phyloP scores from a whole-genome alignment of 2,113 vertebrate species.

The Psilopsiagon aurifrons region DNA sequence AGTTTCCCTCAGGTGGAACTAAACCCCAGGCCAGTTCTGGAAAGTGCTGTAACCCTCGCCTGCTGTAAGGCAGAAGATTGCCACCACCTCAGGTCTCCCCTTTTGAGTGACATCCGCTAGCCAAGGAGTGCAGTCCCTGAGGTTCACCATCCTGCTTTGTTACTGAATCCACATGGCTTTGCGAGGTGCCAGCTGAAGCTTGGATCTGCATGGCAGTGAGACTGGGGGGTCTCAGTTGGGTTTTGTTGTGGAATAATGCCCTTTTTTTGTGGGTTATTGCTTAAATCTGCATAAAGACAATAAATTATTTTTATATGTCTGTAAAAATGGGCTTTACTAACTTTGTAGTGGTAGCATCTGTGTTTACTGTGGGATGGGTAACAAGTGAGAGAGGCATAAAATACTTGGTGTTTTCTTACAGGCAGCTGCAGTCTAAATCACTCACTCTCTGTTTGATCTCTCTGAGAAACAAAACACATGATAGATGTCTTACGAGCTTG shows the following conservation, averaged over 20 bases:
- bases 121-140: background rate
- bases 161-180: rapidly evolving
- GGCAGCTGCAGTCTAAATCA: background rate
- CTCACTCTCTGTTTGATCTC: background rate
- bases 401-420: background rate
- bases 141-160: rapidly evolving
- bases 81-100: background rate
- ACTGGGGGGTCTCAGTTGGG: background rate
- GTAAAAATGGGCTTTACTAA: background rate
- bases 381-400: background rate
- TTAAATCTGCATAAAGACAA: background rate
- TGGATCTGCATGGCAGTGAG: background rate
- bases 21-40: background rate
- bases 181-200: background rate
- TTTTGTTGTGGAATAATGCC: background rate
- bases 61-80: background rate
- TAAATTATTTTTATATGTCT: background rate
- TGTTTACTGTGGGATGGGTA: background rate
- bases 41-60: background rate
- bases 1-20: background rate
- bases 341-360: background rate
- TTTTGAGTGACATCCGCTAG: background rate
- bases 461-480: background rate
- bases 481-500: background rate
- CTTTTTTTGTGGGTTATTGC: background rate